A percentile compares a stretch with the other conserved stretches of the same genome.
These are phyloP conservation scores for Calliopsis andreniformis DNA, from an alignment of 1,140 invertebrate genomes.

Conservation along the genomic window DNA sequence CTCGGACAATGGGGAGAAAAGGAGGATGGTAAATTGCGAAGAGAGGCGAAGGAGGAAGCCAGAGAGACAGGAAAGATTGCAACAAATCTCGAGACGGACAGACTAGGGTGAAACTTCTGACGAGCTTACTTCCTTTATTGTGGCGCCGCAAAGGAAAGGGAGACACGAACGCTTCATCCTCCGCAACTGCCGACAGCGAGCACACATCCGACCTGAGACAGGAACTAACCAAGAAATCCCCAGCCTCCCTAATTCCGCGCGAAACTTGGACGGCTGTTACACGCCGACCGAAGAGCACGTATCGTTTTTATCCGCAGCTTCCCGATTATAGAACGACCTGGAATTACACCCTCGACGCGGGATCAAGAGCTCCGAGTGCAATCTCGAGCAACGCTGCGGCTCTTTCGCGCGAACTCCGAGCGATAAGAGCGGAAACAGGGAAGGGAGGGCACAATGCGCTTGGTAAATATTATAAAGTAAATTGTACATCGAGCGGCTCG, in stretches of 20 bases:
- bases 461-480: background rate
- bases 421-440: background rate
- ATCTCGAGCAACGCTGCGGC: too few species aligned
- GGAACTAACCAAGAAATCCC: background rate
- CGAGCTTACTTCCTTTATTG: constrained; percentile 23
- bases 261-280: constrained; percentile 1
- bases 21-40: background rate
- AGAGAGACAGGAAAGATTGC: constrained; percentile 17
- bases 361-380: too few species aligned
- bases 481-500: constrained; percentile 11
- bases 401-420: too few species aligned
- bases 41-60: constrained; percentile 1
- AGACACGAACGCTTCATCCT: constrained; percentile 1
- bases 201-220: background rate
- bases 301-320: background rate
- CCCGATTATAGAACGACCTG: background rate
- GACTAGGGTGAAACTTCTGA: constrained; percentile 30
- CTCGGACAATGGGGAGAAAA: background rate
- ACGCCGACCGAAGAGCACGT: too few species aligned
- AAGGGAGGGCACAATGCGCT: background rate
- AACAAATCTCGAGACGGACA: constrained; percentile 25
- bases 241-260: background rate
- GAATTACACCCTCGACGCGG: background rate
- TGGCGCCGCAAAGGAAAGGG: background rate
- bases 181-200: background rate